phyloP scores from a whole-genome alignment of 2,113 vertebrate genomes.

The Prionailurus viverrinus region DNA sequence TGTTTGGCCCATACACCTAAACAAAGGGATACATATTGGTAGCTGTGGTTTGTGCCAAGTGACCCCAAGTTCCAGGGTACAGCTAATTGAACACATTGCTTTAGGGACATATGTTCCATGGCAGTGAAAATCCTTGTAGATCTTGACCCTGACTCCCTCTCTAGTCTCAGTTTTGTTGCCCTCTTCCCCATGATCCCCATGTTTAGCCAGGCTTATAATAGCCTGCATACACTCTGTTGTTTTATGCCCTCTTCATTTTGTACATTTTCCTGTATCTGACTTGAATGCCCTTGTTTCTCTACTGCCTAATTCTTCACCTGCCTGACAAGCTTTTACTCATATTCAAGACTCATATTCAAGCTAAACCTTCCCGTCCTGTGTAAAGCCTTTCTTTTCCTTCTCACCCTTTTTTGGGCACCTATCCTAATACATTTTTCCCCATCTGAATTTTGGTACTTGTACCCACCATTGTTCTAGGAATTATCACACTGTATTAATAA shows the following conservation, averaged over 20 bases:
- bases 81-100: neutral
- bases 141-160: neutral
- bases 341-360: neutral
- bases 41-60: neutral
- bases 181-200: neutral
- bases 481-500: neutral
- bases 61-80: neutral
- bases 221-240: neutral
- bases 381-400: neutral
- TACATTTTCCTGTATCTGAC: neutral
- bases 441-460: neutral
- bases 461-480: neutral
- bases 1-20: neutral
- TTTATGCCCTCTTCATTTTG: neutral
- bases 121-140: neutral
- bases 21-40: neutral
- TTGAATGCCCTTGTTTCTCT: neutral
- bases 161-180: constrained; percentile 3
- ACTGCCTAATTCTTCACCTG: neutral
- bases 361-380: neutral
- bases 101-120: neutral
- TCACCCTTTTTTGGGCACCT: neutral
- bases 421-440: neutral
- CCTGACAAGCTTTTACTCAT: neutral
- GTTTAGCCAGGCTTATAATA: neutral